These are phyloP conservation scores for Chironomus tepperi DNA, from an alignment of 1,140 invertebrate genomes.

Conservation along the genomic window DNA sequence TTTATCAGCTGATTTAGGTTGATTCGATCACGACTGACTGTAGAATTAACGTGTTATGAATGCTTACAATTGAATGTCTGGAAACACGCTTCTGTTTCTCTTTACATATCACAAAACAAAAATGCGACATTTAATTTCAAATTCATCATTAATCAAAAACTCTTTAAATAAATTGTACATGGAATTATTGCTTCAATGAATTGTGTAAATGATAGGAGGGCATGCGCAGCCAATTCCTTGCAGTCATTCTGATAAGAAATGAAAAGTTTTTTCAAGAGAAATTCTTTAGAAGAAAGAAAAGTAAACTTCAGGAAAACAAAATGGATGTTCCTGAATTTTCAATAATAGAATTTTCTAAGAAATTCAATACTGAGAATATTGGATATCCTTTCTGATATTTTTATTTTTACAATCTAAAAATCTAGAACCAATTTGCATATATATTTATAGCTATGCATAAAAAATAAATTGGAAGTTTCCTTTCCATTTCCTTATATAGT, in stretches of 20 bases:
- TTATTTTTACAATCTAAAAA: too few relatives aligned
- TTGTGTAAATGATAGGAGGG: neutral
- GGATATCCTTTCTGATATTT: too few relatives aligned
- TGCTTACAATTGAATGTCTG: conserved; percentile 20
- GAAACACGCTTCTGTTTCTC: neutral
- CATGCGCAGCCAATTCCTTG: neutral
- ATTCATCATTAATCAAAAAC: conserved; percentile 22
- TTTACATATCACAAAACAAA: conserved; percentile 14
- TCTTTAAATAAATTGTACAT: conserved; percentile 5
- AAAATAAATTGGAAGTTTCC: too few relatives aligned
- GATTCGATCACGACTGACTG: conserved; percentile 20
- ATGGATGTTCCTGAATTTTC: neutral
- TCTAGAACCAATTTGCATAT: too few relatives aligned
- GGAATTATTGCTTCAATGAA: neutral
- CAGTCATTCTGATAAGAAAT: neutral
- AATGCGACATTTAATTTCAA: conserved; percentile 19
- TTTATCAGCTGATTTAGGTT: conserved; percentile 21
- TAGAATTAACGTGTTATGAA: neutral
- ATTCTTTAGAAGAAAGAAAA: neutral
- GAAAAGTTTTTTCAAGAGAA: neutral
- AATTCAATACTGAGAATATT: too few relatives aligned
- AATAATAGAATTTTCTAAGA: too few relatives aligned
- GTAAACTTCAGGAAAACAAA: neutral
- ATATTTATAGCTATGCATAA: too few relatives aligned
- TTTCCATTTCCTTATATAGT: too few relatives aligned